Evolutionary conservation across 2,888 invertebrate genomes (phyloP), one percentile per base, ranked within the genome.

Genomic region (Seladonia tumulorum): DNA sequence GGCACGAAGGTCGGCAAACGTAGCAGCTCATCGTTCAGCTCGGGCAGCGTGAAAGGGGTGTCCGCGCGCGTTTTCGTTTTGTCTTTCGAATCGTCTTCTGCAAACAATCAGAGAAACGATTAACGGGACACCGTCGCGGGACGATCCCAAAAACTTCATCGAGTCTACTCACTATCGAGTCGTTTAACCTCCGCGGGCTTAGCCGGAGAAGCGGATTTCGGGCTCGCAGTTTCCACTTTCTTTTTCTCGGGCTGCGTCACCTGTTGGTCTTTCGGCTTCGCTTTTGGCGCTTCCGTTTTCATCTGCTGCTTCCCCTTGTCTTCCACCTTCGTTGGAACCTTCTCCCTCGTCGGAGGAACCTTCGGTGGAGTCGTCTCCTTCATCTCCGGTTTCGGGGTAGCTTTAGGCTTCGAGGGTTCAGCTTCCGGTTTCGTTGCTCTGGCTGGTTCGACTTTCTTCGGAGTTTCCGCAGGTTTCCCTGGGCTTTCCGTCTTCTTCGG

Each of bases 1-100:
- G 97, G 96, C 88, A 97, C 96, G 94, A 97, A 97, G 75, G 96
- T 96, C 83, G 97, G 97, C 88, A 97, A 91, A 87, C 88, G 92
- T 75, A 94, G 92, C 88, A 95, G 95, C 93, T 96, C 96, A 90
- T 97, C 96, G 93, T 97, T 96, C 89, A 97, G 95, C 91, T 96
- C 96, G 93, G 96, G 96, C 93, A 97, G 96, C 95, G 96, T 96
- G 93, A 96, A 96, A 93, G 96, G 95, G 39, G 95, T 94, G 87
- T 96, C 95, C 92, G 95, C 95, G 79, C 95, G 95, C 90, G 90
- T 92, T 78, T 90, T 91, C 81, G 91, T 88, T 88, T 91, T 92
- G 63, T 88, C 76, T 94, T 95, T 91, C 79, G 95, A 90, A 89
- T 93, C 94, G 68, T 87, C 89, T 89, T 93, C 94, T 87, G 90